Percentiles rank a stretch among this genome's conserved stretches.
phyloP scores from a whole-genome alignment of 2,113 vertebrate species.

The Physeter macrocephalus region DNA sequence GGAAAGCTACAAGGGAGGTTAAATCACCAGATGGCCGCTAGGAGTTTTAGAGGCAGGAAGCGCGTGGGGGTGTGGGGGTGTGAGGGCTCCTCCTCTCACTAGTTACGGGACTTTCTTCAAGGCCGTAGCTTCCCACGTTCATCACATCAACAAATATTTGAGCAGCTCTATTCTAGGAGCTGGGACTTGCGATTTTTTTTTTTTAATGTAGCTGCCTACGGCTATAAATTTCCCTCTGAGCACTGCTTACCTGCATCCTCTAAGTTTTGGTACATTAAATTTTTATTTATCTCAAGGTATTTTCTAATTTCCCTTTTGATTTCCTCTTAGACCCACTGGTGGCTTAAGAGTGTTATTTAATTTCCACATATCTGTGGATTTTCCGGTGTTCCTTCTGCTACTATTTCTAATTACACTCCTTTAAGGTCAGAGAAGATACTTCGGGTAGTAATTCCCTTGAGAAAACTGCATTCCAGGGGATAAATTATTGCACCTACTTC shows the following conservation, averaged over 20 bases:
- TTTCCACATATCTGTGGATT: not conserved
- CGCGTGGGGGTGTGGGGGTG: fast-evolving
- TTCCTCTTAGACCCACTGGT: not conserved
- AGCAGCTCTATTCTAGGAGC: not conserved
- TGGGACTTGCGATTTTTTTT: not conserved
- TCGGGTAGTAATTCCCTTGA: fast-evolving
- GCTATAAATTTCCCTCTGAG: not conserved
- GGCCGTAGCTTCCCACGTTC: not conserved
- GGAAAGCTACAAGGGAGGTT: not conserved
- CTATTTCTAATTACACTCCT: not conserved
- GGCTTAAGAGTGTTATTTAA: not conserved
- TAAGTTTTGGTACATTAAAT: not conserved
- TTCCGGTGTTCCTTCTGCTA: not conserved
- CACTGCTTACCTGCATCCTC: not conserved
- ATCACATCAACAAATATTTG: not conserved
- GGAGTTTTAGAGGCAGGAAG: not conserved
- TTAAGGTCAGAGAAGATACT: not conserved
- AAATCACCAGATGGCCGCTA: not conserved
- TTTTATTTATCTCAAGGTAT: not conserved
- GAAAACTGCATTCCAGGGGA: not conserved
- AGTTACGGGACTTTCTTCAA: not conserved
- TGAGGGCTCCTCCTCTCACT: not conserved
- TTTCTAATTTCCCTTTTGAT: not conserved
- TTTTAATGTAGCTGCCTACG: no score
- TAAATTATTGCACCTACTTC: fast-evolving